Percentiles rank a stretch among this genome's conserved stretches.
Conservation (phyloP, 1,140 invertebrate species). For the Caerostris darwini region DNA sequence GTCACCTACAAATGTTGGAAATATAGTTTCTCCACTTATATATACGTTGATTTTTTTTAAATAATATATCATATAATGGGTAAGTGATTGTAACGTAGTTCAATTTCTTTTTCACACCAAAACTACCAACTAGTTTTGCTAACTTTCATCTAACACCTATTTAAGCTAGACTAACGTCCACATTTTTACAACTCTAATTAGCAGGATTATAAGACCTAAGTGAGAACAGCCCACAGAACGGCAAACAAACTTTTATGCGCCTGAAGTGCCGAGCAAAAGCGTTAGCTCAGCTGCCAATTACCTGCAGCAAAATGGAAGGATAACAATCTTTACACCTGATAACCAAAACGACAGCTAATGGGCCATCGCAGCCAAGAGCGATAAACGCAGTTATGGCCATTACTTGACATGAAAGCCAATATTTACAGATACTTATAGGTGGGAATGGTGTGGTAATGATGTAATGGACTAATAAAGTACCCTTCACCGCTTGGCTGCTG, state of each 20-base stretch:
- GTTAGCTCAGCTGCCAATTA: not conserved
- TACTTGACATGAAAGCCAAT: not conserved
- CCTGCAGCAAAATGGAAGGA: not conserved
- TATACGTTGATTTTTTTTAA: too few species aligned
- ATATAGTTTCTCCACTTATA: too few species aligned
- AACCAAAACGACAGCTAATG: not conserved
- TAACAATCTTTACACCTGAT: conserved; percentile 5
- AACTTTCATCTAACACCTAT: too few species aligned
- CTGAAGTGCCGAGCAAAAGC: not conserved
- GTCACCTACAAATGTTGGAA: too few species aligned
- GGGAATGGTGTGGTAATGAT: not conserved
- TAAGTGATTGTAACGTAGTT: too few species aligned
- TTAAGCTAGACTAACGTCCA: too few species aligned
- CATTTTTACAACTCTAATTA: not conserved
- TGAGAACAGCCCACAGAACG: not conserved
- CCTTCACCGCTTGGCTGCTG: not conserved
- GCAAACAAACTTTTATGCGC: not conserved
- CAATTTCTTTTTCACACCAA: too few species aligned
- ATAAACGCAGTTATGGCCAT: not conserved
- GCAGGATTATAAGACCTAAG: not conserved
- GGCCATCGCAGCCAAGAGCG: not conserved
- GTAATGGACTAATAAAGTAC: not conserved
- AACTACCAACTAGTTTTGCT: too few species aligned
- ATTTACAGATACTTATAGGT: not conserved
- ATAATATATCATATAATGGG: too few species aligned